phyloP scores from a whole-genome alignment of 2,113 vertebrate species.

The Empidonax alnorum region DNA sequence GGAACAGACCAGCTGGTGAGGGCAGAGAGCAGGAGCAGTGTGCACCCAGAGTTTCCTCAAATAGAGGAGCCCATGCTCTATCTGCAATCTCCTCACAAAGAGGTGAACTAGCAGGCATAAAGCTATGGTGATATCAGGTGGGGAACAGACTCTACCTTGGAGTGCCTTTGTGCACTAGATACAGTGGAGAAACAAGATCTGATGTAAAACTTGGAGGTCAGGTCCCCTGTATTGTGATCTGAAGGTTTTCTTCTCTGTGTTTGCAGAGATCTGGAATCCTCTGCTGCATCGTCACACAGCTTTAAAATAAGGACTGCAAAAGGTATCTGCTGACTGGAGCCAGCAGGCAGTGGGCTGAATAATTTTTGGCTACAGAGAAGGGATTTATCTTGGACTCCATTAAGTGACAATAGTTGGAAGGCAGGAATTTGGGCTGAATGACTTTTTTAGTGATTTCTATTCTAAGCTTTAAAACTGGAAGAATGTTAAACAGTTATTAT shows the following conservation, averaged over 20 bases:
- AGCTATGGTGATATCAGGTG: background rate
- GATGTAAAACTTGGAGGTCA: background rate
- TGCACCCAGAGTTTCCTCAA: background rate
- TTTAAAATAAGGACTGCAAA: background rate
- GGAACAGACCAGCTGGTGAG: background rate
- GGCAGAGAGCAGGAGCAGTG: background rate
- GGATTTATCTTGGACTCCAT: background rate
- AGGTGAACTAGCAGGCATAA: background rate
- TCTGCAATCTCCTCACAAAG: background rate
- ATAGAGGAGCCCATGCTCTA: background rate
- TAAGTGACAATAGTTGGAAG: background rate
- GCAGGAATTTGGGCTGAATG: background rate
- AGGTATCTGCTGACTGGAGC: rapidly evolving
- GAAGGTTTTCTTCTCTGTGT: background rate
- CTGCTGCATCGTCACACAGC: background rate
- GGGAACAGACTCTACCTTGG: background rate
- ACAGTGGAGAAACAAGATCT: background rate
- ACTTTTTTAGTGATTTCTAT: background rate
- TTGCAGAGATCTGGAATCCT: background rate
- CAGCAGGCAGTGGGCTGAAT: background rate
- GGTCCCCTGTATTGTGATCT: background rate
- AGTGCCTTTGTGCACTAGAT: background rate
- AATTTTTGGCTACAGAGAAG: background rate
- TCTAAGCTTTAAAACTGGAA: slow-evolving; percentile 9
- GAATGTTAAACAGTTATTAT: background rate